Evolutionary conservation across 2,113 vertebrate species (phyloP).

Genomic region (Aythya baeri): DNA sequence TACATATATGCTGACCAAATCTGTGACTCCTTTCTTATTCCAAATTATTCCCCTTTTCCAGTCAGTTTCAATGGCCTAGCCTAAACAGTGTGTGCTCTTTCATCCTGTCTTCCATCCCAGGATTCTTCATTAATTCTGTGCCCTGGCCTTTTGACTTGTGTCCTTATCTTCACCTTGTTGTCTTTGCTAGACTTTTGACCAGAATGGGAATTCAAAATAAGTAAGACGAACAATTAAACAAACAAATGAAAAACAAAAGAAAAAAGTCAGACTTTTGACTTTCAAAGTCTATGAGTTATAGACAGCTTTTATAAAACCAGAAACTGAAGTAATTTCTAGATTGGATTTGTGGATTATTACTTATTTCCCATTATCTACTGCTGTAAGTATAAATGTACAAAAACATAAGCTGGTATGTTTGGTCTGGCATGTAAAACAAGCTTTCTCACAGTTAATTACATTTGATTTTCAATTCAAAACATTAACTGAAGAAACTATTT

Average conservation of each 20-base stretch:
- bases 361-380: not conserved
- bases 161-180: not conserved
- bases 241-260: not conserved
- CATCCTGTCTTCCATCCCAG: not conserved
- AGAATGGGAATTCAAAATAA: not conserved
- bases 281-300: not conserved
- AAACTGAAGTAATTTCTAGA: not conserved
- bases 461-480: not conserved
- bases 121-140: not conserved
- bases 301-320: not conserved
- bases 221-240: not conserved
- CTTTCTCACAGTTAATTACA: not conserved
- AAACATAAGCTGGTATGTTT: not conserved
- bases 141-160: not conserved
- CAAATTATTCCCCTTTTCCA: not conserved
- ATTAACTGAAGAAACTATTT: not conserved
- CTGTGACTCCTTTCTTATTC: not conserved
- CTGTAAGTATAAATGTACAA: not conserved
- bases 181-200: not conserved
- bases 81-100: not conserved
- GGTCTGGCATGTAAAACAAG: not conserved
- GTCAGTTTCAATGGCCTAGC: not conserved
- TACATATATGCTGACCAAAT: not conserved
- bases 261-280: not conserved
- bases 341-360: not conserved